Base-by-base conservation (phyloP, 2,888 invertebrate genomes). In the Allolobophora icterica region DNA sequence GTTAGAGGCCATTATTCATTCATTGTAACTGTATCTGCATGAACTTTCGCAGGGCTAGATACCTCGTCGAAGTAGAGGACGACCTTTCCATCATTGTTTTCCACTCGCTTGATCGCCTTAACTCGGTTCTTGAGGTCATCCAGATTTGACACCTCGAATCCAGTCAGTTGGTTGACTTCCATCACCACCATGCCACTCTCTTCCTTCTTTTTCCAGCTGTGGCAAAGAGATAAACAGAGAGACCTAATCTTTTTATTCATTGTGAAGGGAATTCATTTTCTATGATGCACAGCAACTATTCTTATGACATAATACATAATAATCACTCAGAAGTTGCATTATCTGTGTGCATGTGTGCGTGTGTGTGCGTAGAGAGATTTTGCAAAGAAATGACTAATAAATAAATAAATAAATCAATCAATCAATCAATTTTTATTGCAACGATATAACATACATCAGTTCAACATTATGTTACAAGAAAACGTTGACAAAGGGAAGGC, bases 141-240 rank as follows among this genome's bases (percentile, higher is more conserved):
- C n/a, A 40, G 24, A 24, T 91, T 89, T 17, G 83, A 35, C 11
- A 89, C 35, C 38, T 33, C 38, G 45, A 89, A 91, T 24, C 91
- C 91, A 45, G 91, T 91, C 91, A 91, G 45, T 13, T 91, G 45
- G 58, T 91, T 89, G 42, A 91, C 38, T 33, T 91, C 91, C 34
- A 87, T 58, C 38, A 91, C 83, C 30, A 89, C 38, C 91, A 91
- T 91, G 30, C 91, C 91, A 42, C 89, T 91, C n/a, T 24, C 90
- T 84, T 91, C 90, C 58, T n/a, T 30, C 33, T 84, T 90, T 40
- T 34, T 90, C 90, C 90, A 91, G 45, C 91, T 91, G 33, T 83
- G 24, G 8, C 33, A 34, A 84, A 35, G 4, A 33, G 84, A 84
- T 34, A 24, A 52, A 24, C 52, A 52, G 21, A 52, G 11, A 17